Evolutionary conservation across 2,888 invertebrate genomes (phyloP), one percentile per base, ranked within the genome.

Genomic region (Chloroclysta siterata): DNA sequence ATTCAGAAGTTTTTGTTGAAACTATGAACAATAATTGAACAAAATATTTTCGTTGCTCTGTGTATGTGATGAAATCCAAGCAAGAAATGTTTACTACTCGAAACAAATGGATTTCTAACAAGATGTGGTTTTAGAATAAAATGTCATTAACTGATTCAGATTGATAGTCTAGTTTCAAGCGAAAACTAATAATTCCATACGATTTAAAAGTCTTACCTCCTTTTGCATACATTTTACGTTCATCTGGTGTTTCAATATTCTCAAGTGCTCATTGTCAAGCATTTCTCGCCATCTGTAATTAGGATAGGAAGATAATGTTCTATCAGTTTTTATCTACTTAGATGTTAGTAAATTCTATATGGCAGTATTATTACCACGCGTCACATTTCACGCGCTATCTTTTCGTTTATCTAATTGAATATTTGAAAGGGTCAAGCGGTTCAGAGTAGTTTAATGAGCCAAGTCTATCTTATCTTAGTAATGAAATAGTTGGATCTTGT

Each of bases 201-300:
- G 36, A 61, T 64, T 51, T 2, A 62, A 55, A 54, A 46, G 53
- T 60, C 76, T 75, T 75, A 92, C 93, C 88, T 93, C 87, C 52
- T 84, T 81, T 63, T 85, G 83, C 65, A 85, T 80, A 72, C 72
- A 81, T 76, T 93, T 93, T 17, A 88, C 83, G 65, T 78, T 82
- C 72, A 93, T 89, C 75, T 93, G 93, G 63, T 88, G 84, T 72
- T 93, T 91, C 28, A 93, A 72, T 53, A 88, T 89, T 57, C 79
- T 80, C 69, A 93, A 78, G 75, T 93, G 84, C 68, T 92, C 88
- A 41, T 81, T 79, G 60, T 90, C 85, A n/a, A 86, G 64, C 51
- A 87, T 71, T 73, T 91, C 90, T n/a, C 93, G 87, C 93, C 92
- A 92, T 72, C 93, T 92, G 73, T 22, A 78, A 53, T 50, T 11